A percentile compares a stretch with the other conserved stretches of the same genome.
These are phyloP conservation scores for Eulemur mongoz DNA, from an alignment of 2,797 vertebrate species.

Conservation along the genomic window DNA sequence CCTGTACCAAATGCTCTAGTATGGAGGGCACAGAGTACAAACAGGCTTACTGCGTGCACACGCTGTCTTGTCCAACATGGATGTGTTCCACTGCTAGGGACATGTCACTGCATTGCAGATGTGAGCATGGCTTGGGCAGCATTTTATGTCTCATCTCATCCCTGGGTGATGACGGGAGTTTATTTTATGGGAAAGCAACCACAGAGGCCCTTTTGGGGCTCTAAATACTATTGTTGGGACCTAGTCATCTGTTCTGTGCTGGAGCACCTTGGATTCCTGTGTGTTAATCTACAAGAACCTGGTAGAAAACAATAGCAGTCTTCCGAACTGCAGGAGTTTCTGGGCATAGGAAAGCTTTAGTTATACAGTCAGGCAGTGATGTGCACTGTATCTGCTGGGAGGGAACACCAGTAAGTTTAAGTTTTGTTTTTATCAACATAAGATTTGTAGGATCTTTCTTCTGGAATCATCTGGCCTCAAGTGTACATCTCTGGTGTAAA, in stretches of 20 bases:
- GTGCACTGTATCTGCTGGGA: background rate
- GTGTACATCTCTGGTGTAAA: background rate
- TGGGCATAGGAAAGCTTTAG: background rate
- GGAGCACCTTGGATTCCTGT: background rate
- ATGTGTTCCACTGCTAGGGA: accelerated
- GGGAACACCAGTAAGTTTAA: background rate
- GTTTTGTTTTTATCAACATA: background rate
- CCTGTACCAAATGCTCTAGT: background rate
- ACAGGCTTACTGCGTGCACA: background rate
- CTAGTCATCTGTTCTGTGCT: accelerated
- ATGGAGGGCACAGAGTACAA: background rate
- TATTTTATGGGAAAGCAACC: background rate
- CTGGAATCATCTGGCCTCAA: background rate
- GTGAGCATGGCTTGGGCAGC: background rate
- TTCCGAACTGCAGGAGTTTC: background rate
- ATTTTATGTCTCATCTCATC: background rate
- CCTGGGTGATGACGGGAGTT: background rate
- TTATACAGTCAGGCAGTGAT: background rate
- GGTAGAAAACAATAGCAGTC: background rate
- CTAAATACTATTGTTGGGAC: background rate
- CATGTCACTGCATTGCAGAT: background rate
- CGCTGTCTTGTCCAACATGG: background rate
- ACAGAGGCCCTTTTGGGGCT: background rate
- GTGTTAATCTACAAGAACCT: background rate
- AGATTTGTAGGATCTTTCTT: background rate